A percentile compares a stretch with the other conserved stretches of the same genome.
phyloP scores from a whole-genome alignment of 1,140 invertebrate genomes.

The honey bee (Apis mellifera) region Amel_HAv3.1 CM009938.2:7227001-7227500 shows the following conservation, averaged over 20 bases:
- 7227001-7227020: conserved; percentile 62
- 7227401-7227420: conserved; percentile 68
- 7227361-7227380: conserved; percentile 78
- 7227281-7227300: conserved; percentile 81
- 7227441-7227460: conserved; percentile 73
- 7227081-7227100: conserved; percentile 56
- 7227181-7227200: conserved; percentile 68
- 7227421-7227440: conserved; percentile 6
- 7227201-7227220: conserved; percentile 46
- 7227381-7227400: conserved; percentile 75
- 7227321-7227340: conserved; percentile 78
- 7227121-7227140: conserved; percentile 49
- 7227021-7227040: conserved; percentile 61
- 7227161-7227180: conserved; percentile 63
- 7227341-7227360: conserved; percentile 75
- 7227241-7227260: conserved; percentile 83
- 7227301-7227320: conserved; percentile 73
- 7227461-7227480: conserved; percentile 85
- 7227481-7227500: conserved; percentile 95
- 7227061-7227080: conserved; percentile 39
- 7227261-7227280: conserved; percentile 82
- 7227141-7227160: conserved; percentile 73
- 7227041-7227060: conserved; percentile 68
- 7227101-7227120: conserved; percentile 68
- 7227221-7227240: conserved; percentile 71